These are phyloP conservation scores for Lasioglossum baleicum DNA, from an alignment of 1,140 invertebrate species.

Conservation along the genomic window DNA sequence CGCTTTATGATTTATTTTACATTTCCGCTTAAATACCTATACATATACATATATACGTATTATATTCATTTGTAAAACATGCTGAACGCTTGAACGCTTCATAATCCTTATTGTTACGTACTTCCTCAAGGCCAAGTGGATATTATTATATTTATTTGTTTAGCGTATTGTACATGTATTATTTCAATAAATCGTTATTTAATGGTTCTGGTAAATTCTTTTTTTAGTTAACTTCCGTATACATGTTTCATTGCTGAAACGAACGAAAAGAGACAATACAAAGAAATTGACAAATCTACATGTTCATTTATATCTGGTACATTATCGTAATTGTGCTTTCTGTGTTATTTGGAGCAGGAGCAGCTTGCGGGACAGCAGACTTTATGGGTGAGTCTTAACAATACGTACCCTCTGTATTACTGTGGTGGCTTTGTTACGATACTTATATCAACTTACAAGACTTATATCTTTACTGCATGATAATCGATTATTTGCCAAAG, in stretches of 20 bases:
- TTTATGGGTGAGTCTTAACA: constrained; percentile 85
- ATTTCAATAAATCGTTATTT: constrained; percentile 70
- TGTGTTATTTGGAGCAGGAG: constrained; percentile 79
- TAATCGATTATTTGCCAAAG: constrained; percentile 53
- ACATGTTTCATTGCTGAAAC: neutral
- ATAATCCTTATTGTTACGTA: constrained; percentile 50
- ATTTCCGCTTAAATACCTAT: constrained; percentile 3
- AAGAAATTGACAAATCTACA: constrained; percentile 15
- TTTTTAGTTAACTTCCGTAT: constrained; percentile 45
- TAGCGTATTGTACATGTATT: constrained; percentile 65
- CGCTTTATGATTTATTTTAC: constrained; percentile 34
- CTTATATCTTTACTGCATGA: constrained; percentile 55
- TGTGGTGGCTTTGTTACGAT: constrained; percentile 62
- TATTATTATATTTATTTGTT: constrained; percentile 62
- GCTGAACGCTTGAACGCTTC: constrained; percentile 32
- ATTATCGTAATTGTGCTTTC: constrained; percentile 64
- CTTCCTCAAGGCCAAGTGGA: constrained; percentile 47
- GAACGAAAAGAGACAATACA: constrained; percentile 8
- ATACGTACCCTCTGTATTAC: constrained; percentile 47
- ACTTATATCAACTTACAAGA: constrained; percentile 47
- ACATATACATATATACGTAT: neutral
- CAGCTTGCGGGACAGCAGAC: constrained; percentile 87
- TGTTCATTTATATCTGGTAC: constrained; percentile 28
- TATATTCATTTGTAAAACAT: constrained; percentile 36
- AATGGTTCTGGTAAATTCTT: constrained; percentile 59